A percentile compares a stretch with the other conserved stretches of the same genome.
phyloP scores from a whole-genome alignment of 2,797 vertebrate genomes.

The Phoeniculus purpureus region DNA sequence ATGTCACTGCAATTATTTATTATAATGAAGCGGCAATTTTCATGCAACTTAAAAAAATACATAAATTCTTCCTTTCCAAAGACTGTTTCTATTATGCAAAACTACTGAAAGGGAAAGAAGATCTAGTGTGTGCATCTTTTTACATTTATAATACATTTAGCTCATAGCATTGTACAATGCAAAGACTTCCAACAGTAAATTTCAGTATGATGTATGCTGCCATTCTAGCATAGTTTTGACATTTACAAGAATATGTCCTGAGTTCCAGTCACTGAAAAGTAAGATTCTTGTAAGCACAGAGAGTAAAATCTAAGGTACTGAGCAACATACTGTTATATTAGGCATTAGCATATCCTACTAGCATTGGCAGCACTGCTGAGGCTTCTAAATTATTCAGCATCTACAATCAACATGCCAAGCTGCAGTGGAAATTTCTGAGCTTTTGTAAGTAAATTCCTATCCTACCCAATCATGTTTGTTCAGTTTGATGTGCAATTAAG shows the following conservation, averaged over 20 bases:
- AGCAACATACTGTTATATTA: not conserved
- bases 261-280: not conserved
- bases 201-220: not conserved
- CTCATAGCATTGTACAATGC: not conserved
- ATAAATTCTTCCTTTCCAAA: constrained; percentile 19
- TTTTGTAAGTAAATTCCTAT: constrained; percentile 18
- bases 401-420: not conserved
- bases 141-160: constrained; percentile 25
- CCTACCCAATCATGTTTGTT: not conserved
- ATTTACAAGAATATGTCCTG: not conserved
- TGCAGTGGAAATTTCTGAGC: not conserved
- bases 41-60: not conserved
- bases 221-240: not conserved
- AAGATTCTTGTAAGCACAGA: not conserved
- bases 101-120: not conserved
- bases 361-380: not conserved
- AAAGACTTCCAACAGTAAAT: constrained; percentile 20
- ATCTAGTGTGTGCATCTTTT: not conserved
- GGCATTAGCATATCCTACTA: not conserved
- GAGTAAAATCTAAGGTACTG: not conserved
- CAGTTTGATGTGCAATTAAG: not conserved
- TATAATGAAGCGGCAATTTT: constrained; percentile 18
- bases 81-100: not conserved
- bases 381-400: constrained; percentile 34
- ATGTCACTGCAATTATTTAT: constrained; percentile 19